Conservation (phyloP, 2,797 vertebrate genomes). For the Sphaeramia orbicularis region DNA sequence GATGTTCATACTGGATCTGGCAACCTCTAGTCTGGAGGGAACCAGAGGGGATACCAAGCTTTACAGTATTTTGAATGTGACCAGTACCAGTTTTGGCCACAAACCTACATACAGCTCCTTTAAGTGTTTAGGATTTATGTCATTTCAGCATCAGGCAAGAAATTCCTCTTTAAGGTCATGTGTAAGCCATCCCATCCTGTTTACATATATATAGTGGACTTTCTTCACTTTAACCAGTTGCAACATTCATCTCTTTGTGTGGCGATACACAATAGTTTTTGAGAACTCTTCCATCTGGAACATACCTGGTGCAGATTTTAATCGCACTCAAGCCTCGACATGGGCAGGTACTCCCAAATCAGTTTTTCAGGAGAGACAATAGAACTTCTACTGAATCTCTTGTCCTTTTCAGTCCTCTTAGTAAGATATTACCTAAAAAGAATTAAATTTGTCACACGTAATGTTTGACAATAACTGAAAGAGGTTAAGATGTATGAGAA, state of each 20-base stretch:
- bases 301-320: conserved; percentile 25
- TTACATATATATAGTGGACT: no score
- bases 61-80: no score
- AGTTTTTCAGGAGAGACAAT: conserved; percentile 21
- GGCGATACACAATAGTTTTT: not conserved
- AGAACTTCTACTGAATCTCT: not conserved
- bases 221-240: not conserved
- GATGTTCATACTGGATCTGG: no score
- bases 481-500: not conserved
- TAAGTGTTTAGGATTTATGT: no score
- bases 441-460: not conserved
- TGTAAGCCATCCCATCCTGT: no score
- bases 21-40: no score
- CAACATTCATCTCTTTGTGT: not conserved
- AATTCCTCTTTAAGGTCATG: no score
- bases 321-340: conserved; percentile 39
- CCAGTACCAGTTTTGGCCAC: no score
- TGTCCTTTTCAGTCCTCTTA: not conserved
- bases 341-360: conserved; percentile 1
- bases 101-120: no score
- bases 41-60: no score
- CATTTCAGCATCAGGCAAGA: no score
- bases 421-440: not conserved
- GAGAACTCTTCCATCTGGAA: conserved; percentile 3
- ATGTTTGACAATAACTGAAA: not conserved